Evolutionary conservation across 1,140 invertebrate genomes (phyloP), one percentile per base, ranked within the genome.

Genomic region (Sitophilus oryzae): DNA sequence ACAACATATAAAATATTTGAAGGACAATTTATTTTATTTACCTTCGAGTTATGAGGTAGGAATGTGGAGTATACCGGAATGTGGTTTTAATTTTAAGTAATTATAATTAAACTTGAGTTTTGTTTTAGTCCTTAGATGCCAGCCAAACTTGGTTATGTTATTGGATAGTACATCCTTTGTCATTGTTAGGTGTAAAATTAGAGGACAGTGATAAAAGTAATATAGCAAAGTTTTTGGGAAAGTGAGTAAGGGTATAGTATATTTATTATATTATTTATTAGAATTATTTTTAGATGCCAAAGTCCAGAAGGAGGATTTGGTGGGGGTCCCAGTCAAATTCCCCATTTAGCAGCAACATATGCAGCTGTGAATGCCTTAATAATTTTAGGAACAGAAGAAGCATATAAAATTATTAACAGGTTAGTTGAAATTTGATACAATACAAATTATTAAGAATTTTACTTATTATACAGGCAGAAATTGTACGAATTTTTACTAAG

Each of bases 321-420:
- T 41, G 95, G 96, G 60, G 95, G 94, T 14, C 95, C 94, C 0
- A 82, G 83, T 2, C 96, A 99, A 72, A 75, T 82, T 66, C 76
- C 94, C 20, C 96, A 99, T 76, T 77, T 99, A 44, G 96, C 96
- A 1, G 84, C 95, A 22, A 98, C 96, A 3, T 99, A 98, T 78
- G 96, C 95, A 41, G 94, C 96, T 56, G 84, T 98, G 0, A 95
- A 93, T 78, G 84, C 93, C 6, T 74, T 99, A 2, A 88, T 87
- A 67, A 90, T 88, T 16, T 83, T 99, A 62, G 91, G 90, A 35
- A 93, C 86, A 11, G 76, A 85, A 69, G 84, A 91, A 73, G 93
- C 94, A 9, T 93, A 89, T 66, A 76, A 84, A 65, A 80, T 87
- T 14, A 92, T 99, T 56, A 81, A 98, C 70, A 83, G 91, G 82